Conservation (phyloP, 2,888 invertebrate species). For the Trachelus stipa region DNA sequence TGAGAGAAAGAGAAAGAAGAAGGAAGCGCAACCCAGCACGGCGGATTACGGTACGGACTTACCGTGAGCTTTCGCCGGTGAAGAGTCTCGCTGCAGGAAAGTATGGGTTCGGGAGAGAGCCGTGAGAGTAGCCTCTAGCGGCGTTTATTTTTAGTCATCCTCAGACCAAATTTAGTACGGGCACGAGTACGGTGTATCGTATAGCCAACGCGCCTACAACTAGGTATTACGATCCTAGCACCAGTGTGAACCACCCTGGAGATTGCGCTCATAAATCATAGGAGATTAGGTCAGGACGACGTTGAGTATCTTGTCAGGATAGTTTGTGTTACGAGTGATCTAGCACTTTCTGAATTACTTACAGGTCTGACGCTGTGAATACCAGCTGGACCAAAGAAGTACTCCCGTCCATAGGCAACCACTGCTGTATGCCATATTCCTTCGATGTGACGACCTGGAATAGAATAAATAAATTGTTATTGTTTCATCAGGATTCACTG, state of each 20-base stretch:
- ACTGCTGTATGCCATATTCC: conserved; percentile 97
- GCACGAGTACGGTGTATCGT: conserved; percentile 55
- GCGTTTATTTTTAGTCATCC: conserved; percentile 59
- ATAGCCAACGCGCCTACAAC: conserved; percentile 49
- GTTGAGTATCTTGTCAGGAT: not conserved
- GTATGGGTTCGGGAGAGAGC: conserved; percentile 39
- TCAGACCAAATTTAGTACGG: conserved; percentile 65
- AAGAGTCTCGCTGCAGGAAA: conserved; percentile 43
- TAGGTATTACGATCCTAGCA: conserved; percentile 30
- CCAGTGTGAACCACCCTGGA: not conserved
- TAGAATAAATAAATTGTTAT: not conserved
- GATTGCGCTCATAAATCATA: not conserved
- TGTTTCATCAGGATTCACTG: not conserved
- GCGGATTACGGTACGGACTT: conserved; percentile 35
- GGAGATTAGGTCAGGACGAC: not conserved
- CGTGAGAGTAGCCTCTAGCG: conserved; percentile 36
- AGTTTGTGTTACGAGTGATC: not conserved
- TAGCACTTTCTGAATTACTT: conserved; percentile 66
- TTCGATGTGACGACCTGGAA: conserved; percentile 83
- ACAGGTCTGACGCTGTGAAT: conserved; percentile 85
- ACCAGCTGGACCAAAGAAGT: conserved; percentile 86
- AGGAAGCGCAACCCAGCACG: not conserved
- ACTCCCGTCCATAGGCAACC: conserved; percentile 87
- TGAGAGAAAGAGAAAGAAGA: conserved; percentile 23
- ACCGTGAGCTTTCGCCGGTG: conserved; percentile 45